Conservation (phyloP, 2,888 invertebrate species). For the Orgyia antiqua region DNA sequence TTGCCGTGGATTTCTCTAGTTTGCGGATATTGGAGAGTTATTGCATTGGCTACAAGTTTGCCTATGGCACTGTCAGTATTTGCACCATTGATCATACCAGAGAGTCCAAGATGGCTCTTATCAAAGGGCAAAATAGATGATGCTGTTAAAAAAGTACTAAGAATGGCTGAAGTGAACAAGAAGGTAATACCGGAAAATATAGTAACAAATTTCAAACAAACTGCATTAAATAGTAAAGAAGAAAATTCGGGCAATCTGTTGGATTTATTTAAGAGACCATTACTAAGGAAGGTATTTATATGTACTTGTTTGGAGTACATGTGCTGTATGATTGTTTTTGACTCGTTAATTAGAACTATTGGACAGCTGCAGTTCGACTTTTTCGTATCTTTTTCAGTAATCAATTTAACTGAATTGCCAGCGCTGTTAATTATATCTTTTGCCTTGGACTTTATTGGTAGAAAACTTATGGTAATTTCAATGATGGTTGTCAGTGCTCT, state of each 20-base stretch:
- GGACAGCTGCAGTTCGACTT: conserved; percentile 49
- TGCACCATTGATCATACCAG: conserved; percentile 47
- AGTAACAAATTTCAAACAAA: conserved; percentile 41
- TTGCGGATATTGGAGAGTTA: conserved; percentile 49
- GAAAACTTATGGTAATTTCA: conserved; percentile 40
- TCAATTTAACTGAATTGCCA: conserved; percentile 56
- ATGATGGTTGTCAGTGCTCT: conserved; percentile 29
- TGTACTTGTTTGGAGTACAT: conserved; percentile 43
- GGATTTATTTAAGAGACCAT: conserved; percentile 39
- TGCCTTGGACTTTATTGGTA: conserved; percentile 45
- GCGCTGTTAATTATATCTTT: conserved; percentile 48
- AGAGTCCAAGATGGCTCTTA: conserved; percentile 58
- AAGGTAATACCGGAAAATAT: conserved; percentile 36
- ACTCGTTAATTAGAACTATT: conserved; percentile 47
- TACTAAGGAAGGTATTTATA: conserved; percentile 41
- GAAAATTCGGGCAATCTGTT: conserved; percentile 28
- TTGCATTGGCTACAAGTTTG: conserved; percentile 47
- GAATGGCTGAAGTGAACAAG: conserved; percentile 43
- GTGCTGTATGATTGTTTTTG: conserved; percentile 44
- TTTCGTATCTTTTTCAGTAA: conserved; percentile 52
- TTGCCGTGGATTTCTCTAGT: conserved; percentile 55
- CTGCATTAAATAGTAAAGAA: conserved; percentile 14
- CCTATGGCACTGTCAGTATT: conserved; percentile 44
- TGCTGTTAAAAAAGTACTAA: conserved; percentile 38
- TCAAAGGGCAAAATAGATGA: conserved; percentile 49